Evolutionary conservation across 2,113 vertebrate genomes (phyloP).

Genomic region (Larimichthys polyactis): DNA sequence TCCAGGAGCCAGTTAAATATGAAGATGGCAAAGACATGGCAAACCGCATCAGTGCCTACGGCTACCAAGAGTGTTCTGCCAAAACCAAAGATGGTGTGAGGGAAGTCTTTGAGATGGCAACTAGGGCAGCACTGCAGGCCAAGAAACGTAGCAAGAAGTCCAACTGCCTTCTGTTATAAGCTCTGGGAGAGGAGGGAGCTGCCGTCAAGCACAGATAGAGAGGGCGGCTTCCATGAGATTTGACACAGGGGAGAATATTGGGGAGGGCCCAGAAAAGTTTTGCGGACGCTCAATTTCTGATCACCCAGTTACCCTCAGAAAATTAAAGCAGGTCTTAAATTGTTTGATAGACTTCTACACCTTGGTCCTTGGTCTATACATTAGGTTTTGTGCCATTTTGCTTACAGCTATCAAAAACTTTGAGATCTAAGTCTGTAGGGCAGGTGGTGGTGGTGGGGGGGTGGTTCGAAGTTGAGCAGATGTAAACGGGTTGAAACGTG

Average conservation of each 20-base stretch:
- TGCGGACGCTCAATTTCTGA: conserved; percentile 64
- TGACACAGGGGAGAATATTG: conserved; percentile 52
- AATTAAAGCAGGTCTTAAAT: conserved; percentile 52
- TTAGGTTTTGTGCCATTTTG: conserved; percentile 62
- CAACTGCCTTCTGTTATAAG: conserved; percentile 82
- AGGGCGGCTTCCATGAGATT: conserved; percentile 58
- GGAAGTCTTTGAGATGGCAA: conserved; percentile 86
- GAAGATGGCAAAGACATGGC: conserved; percentile 87
- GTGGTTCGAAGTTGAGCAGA: conserved; percentile 51
- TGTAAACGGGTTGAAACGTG: conserved; percentile 60
- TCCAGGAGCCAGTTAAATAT: conserved; percentile 84
- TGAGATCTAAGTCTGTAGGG: conserved; percentile 45
- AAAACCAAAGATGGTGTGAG: conserved; percentile 86
- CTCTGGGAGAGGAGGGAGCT: conserved; percentile 39
- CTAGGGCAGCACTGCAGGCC: conserved; percentile 83
- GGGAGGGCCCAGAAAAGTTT: conserved; percentile 45
- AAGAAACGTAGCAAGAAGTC: conserved; percentile 82
- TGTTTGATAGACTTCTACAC: conserved; percentile 55
- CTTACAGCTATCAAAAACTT: conserved; percentile 50
- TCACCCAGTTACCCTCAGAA: conserved; percentile 55
- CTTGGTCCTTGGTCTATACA: conserved; percentile 43
- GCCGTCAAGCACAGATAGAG: conserved; percentile 59
- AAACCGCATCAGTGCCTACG: conserved; percentile 83
- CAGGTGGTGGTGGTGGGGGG: conserved; percentile 15
- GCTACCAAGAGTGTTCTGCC: conserved; percentile 88